Evolutionary conservation across 2,113 vertebrate genomes (phyloP), one percentile per base, ranked within the genome.

Genomic region (Epinephelus fuscoguttatus): DNA sequence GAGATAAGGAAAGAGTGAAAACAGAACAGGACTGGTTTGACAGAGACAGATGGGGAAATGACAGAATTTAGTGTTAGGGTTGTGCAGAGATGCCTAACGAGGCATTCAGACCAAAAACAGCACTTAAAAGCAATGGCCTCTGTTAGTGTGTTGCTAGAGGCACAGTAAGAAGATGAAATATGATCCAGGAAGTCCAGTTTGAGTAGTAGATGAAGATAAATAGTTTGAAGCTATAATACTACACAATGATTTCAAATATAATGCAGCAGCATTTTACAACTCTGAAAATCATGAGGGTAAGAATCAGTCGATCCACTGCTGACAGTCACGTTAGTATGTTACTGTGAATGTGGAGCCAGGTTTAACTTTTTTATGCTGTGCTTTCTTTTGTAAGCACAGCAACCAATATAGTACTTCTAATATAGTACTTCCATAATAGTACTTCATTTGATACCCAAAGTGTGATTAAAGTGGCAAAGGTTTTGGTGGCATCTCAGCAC

Each of bases 1-100:
- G 45, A 70, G 78, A 81, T 75, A 71, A 70, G 63, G 74, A 63
- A 2, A 30, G 63, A 64, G 63, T 14, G 49, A 73, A 71, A 81
- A 75, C 53, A 80, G 70, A 81, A 57, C 62, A 67, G 57, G 40
- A 18, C 80, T 47, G 17, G 40, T 68, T 17, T 62, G 70, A 84
- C 52, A 70, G 70, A 57, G 56, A 61, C 15, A 40, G 49, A 66
- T 21, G 59, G 15, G 4, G 40, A 45, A 23, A 17, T 63, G 62
- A 57, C 33, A 49, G 30, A 75, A 33, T 45, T 57, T 15, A 75
- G 49, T 61, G 42, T 30, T 30, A 13, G 33, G 37, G 3, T 59
- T 37, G 42, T 50, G 42, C 45, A 42, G 21, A 70, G 61, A 60
- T 0, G 0, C 23, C 10, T 18, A n/a, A 52, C 3, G 10, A 30